These are phyloP conservation scores for Drosophila ohnishii DNA, from an alignment of 1,140 invertebrate genomes.

Conservation along the genomic window DNA sequence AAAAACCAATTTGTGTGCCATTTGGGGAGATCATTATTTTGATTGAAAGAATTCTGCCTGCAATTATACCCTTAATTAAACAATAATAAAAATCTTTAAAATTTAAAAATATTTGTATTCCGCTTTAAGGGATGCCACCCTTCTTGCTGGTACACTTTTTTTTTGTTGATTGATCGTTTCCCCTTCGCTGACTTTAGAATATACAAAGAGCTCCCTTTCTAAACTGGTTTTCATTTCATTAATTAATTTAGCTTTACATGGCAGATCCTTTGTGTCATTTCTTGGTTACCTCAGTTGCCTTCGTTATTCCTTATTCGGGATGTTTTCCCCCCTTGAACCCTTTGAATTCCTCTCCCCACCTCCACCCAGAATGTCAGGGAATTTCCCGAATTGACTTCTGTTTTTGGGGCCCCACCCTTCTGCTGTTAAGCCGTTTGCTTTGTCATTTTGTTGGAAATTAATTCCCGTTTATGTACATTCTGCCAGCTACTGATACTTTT, in stretches of 20 bases:
- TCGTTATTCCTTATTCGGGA: slow-evolving; percentile 12
- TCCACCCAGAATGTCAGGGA: not conserved
- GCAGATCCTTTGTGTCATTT: slow-evolving; percentile 23
- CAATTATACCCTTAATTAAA: not conserved
- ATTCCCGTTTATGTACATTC: slow-evolving; percentile 69
- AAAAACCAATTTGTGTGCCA: not conserved
- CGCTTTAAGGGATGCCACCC: not conserved
- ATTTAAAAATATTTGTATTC: not conserved
- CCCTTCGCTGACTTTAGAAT: not conserved
- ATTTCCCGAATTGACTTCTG: slow-evolving; percentile 26
- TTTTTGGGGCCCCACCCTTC: slow-evolving; percentile 49
- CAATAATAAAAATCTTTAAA: not conserved
- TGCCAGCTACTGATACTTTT: slow-evolving; percentile 51
- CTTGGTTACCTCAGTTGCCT: slow-evolving; percentile 33
- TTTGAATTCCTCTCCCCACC: slow-evolving; percentile 8
- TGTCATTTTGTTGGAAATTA: slow-evolving; percentile 69
- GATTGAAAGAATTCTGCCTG: rapidly evolving
- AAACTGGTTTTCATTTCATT: slow-evolving; percentile 40
- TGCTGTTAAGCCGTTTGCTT: slow-evolving; percentile 60
- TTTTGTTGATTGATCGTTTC: slow-evolving; percentile 5
- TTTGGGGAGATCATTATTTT: not conserved
- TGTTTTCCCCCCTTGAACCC: slow-evolving; percentile 21
- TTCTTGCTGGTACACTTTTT: not conserved
- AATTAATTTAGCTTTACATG: slow-evolving; percentile 38
- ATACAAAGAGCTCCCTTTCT: not conserved